phyloP scores from a whole-genome alignment of 2,888 invertebrate species.

The Phaonia tiefii region DNA sequence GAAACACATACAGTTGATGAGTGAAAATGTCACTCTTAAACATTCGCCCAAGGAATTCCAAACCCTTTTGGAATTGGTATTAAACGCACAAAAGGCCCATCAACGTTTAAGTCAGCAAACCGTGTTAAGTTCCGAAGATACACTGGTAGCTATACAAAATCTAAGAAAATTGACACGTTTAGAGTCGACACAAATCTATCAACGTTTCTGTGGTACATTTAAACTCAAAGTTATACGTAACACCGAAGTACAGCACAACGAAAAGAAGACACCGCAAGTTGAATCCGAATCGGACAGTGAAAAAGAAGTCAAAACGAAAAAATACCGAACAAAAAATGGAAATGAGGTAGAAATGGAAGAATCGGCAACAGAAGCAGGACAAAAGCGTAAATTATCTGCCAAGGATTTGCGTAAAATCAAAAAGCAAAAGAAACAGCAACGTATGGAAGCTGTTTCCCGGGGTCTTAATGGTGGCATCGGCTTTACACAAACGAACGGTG shows the following conservation, averaged over 20 bases:
- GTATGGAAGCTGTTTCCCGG: slow-evolving; percentile 72
- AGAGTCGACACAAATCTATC: slow-evolving; percentile 70
- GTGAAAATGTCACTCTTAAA: slow-evolving; percentile 46
- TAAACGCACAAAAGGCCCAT: slow-evolving; percentile 69
- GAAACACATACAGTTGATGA: slow-evolving; percentile 65
- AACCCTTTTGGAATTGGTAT: slow-evolving; percentile 70
- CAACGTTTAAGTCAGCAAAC: slow-evolving; percentile 65
- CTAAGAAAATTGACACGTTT: slow-evolving; percentile 71
- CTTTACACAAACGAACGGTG: slow-evolving; percentile 64
- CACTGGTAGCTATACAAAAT: slow-evolving; percentile 68
- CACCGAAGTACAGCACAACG: slow-evolving; percentile 48
- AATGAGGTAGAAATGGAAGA: slow-evolving; percentile 13
- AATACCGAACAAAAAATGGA: not conserved
- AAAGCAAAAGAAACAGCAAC: slow-evolving; percentile 73
- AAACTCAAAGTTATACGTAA: slow-evolving; percentile 69
- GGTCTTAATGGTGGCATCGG: slow-evolving; percentile 73
- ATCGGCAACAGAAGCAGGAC: slow-evolving; percentile 24
- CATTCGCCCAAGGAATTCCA: slow-evolving; percentile 72
- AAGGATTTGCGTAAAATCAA: slow-evolving; percentile 70
- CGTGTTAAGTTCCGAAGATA: slow-evolving; percentile 50
- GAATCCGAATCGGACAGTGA: slow-evolving; percentile 21
- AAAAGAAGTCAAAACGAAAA: slow-evolving; percentile 33
- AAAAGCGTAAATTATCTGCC: slow-evolving; percentile 59
- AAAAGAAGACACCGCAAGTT: slow-evolving; percentile 43
- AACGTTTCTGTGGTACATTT: slow-evolving; percentile 71